Evolutionary conservation across 2,113 vertebrate genomes (phyloP).

Genomic region (Pomatorhinus ruficollis): DNA sequence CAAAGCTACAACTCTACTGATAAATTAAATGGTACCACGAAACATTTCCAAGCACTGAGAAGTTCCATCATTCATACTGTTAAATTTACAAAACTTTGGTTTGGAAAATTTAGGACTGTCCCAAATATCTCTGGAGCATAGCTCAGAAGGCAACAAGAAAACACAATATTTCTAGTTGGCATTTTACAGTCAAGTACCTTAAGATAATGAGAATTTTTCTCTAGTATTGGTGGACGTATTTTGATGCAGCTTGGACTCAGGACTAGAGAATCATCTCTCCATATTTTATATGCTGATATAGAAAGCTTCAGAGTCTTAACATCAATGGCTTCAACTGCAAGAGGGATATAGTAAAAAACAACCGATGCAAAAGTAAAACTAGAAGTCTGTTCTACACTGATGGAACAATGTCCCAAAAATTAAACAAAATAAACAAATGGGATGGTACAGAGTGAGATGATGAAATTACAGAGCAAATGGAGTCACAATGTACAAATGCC

Average conservation of each 20-base stretch:
- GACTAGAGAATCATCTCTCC: not conserved
- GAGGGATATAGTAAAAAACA: not conserved
- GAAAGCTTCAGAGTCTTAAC: not conserved
- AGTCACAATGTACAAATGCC: not conserved
- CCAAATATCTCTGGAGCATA: not conserved
- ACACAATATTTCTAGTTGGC: not conserved
- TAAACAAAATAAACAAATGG: not conserved
- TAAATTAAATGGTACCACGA: not conserved
- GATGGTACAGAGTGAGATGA: not conserved
- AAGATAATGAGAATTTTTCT: not conserved
- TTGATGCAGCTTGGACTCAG: not conserved
- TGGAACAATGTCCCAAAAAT: not conserved
- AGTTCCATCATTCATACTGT: not conserved
- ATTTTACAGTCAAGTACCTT: not conserved
- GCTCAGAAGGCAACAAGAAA: not conserved
- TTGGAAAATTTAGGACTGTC: not conserved
- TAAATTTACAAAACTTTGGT: not conserved
- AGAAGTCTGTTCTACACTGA: not conserved
- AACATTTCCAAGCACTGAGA: not conserved
- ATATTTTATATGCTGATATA: not conserved
- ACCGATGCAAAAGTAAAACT: not conserved
- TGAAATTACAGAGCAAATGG: not conserved
- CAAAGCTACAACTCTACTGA: not conserved
- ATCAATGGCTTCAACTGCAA: not conserved
- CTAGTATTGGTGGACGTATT: not conserved